Base-by-base conservation (phyloP, 1,140 invertebrate species). In the Trichonephila clavipes region DNA sequence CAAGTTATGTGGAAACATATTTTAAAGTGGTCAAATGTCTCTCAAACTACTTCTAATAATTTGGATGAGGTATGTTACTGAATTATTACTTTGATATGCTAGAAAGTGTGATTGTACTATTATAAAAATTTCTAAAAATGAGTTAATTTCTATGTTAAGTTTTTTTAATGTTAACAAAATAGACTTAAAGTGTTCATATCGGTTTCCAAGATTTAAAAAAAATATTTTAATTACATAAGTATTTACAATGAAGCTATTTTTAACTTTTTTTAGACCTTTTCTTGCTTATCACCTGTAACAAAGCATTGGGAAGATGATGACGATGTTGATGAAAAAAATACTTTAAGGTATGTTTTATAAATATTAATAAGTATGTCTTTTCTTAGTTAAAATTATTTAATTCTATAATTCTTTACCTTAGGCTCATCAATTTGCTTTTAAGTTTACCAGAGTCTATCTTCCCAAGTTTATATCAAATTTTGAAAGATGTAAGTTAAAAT, bases 191-290 rank as follows among this genome's bases (percentile, higher is more conserved):
- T 40, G 34, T 40, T 40, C 34, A 34, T 4, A 40, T 4, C 1
- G 34, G 3, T 40, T 40, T 1, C 34, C 34, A 40, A 40, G 34
- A 40, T 3, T 40, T 40, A 40, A 40, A 40, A n/a, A 40, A 10
- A 82, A 51, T 28, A 28, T 44, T 21, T 51, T 16, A 8, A 82
- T 64, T 64, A 64, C 18, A 44, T 40, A 34, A 82, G 19, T 82
- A 40, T 51, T 51, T 51, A 51, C 7, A 51, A 51, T 51, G 10
- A 51, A 51, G 10, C 51, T 7, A 51, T 51, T 66, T 66, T 66
- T 66, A 66, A 64, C n/a, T n/a, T n/a, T 66, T 66, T 58, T 59
- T 85, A 85, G 82, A 58, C 82, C n/a, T 85, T 85, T 85, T 51
- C 19, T 12, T 21, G 19, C 24, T 16, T 34, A 72, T 18, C 69